Base-by-base conservation (phyloP, 2,797 vertebrate genomes). In the Sebastiscus tertius region DNA sequence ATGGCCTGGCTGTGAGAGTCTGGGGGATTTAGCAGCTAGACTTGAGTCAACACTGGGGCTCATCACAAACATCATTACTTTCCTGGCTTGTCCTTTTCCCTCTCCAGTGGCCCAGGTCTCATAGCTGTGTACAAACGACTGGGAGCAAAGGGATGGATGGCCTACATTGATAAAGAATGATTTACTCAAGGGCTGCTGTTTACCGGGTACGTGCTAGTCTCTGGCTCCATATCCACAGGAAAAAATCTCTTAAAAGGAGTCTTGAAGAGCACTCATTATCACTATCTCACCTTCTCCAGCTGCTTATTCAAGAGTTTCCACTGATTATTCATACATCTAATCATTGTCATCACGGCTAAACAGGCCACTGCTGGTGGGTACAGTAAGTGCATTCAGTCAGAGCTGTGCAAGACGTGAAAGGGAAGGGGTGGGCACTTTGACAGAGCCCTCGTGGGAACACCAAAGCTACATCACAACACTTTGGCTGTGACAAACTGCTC, bases 31-130 rank as follows among this genome's bases (percentile, higher is more conserved):
- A 79, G 75, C 71, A 84, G 89, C 87, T 85, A 77, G 88, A 87
- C 86, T 88, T 89, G 87, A 93, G 92, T 94, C 92, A 94, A 94
- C 91, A 93, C 72, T 72, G 86, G 77, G 81, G 82, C 90, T 92
- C 89, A 93, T 94, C 92, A 88, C 90, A 91, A 93, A 94, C 92
- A 93, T 93, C 93, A 94, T 94, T 94, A 94, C 92, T 91, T 89
- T 91, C 87, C 72, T 65, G 86, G 84, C 86, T 85, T 84, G 88
- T 91, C 90, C 88, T 88, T 88, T 80, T 85, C 84, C 86, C 91
- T 88, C 86, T 67, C 90, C 87, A 70, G 83, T 56, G 79, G 86
- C 85, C 70, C 69, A 14, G 77, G 88, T 87, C 81, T 88, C 84
- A 91, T 77, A 86, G 90, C 85, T 88, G 88, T 90, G 84, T 86